Conservation (phyloP, 2,888 invertebrate species). For the Phyllotreta striolata region DNA sequence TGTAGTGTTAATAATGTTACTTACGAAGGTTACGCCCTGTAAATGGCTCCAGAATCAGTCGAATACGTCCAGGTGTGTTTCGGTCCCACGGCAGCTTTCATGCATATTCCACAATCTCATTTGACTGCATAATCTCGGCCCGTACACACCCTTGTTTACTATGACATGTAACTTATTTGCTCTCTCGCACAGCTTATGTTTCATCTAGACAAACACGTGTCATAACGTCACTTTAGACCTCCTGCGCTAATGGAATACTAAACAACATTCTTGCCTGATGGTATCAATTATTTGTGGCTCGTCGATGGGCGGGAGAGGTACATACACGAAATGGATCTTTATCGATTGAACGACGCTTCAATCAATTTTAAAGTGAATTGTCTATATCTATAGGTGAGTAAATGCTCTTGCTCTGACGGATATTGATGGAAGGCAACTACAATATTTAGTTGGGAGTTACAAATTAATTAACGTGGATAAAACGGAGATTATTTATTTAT, state of each 20-base stretch:
- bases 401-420: no score
- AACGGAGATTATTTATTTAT: no score
- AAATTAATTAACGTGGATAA: no score
- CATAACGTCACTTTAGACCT: slow-evolving; percentile 43
- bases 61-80: slow-evolving; percentile 38
- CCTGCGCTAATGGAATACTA: slow-evolving; percentile 43
- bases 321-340: slow-evolving; percentile 21
- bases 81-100: slow-evolving; percentile 56
- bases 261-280: slow-evolving; percentile 37
- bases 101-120: slow-evolving; percentile 62
- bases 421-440: no score
- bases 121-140: slow-evolving; percentile 60
- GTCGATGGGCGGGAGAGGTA: slow-evolving; percentile 15
- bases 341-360: slow-evolving; percentile 18
- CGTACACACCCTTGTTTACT: slow-evolving; percentile 56
- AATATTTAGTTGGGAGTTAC: no score
- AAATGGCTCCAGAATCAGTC: neutral
- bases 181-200: slow-evolving; percentile 43
- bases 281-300: slow-evolving; percentile 36
- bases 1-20: neutral
- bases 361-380: neutral
- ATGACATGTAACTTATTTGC: slow-evolving; percentile 55
- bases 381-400: neutral
- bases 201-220: slow-evolving; percentile 44
- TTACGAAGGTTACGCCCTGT: neutral